These are phyloP conservation scores for Malurus leucopterus DNA, from an alignment of 2,797 vertebrate genomes.

Conservation along the genomic window DNA sequence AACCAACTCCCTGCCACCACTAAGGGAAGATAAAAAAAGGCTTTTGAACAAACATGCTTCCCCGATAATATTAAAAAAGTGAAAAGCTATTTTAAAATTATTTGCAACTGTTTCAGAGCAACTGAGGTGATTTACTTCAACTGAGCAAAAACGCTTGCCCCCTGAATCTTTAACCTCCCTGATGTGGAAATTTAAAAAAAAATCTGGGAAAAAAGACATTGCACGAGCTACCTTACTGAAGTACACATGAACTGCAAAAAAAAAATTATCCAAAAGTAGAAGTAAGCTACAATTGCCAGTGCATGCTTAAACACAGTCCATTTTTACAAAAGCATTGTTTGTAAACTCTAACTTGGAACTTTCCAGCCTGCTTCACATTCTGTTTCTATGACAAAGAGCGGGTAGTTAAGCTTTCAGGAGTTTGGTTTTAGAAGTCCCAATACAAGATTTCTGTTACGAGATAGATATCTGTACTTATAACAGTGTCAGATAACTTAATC, in stretches of 20 bases:
- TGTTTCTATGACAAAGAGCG: background rate
- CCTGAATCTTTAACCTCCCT: background rate
- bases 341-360: background rate
- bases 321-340: background rate
- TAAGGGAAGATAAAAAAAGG: background rate
- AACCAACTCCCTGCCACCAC: accelerated
- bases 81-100: background rate
- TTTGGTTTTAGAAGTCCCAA: background rate
- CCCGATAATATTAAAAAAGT: background rate
- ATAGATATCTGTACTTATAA: background rate
- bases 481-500: background rate
- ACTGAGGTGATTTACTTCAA: background rate
- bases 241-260: background rate
- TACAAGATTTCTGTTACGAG: background rate
- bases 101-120: background rate
- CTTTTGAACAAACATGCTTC: background rate
- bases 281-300: background rate
- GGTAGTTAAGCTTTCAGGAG: background rate
- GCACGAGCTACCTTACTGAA: background rate
- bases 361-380: background rate
- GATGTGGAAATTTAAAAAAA: background rate
- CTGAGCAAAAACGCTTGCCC: background rate
- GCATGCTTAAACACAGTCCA: background rate
- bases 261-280: background rate
- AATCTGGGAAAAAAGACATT: background rate